A percentile compares a stretch with the other conserved stretches of the same genome.
Conservation (phyloP, 2,888 invertebrate genomes). For the Pterostichus niger region DNA sequence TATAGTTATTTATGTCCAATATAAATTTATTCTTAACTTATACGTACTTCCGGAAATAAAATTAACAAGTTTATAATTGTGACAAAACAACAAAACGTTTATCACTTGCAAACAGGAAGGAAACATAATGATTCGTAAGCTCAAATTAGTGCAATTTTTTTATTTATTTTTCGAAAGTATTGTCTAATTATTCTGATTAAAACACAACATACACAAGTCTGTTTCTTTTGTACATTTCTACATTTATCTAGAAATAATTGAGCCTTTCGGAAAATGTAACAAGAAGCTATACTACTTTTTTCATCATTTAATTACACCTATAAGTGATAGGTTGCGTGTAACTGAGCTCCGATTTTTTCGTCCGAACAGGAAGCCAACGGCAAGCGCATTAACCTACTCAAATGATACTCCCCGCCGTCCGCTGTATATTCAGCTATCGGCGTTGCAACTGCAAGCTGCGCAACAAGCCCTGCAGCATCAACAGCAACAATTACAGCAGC, state of each 20-base stretch:
- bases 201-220: not conserved
- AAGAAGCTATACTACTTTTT: too few relatives aligned
- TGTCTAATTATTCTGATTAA: constrained; percentile 19
- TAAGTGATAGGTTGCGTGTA: constrained; percentile 12
- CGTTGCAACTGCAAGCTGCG: constrained; percentile 47
- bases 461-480: constrained; percentile 45
- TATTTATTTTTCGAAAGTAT: constrained; percentile 40
- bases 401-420: constrained; percentile 42
- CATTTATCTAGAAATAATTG: constrained; percentile 10
- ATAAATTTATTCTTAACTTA: too few relatives aligned
- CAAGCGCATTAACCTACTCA: constrained; percentile 31
- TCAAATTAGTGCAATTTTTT: not conserved
- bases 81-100: not conserved
- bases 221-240: not conserved
- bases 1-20: constrained; percentile 5
- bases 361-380: constrained; percentile 55
- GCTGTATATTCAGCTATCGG: constrained; percentile 56
- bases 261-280: not conserved
- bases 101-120: not conserved
- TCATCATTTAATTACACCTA: constrained; percentile 3
- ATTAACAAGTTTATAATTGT: not conserved
- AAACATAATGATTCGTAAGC: not conserved
- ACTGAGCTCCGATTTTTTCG: constrained; percentile 17
- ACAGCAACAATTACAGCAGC: constrained; percentile 49
- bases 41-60: constrained; percentile 11